Evolutionary conservation across 2,113 vertebrate genomes (phyloP).

Genomic region (Colinus virginianus): DNA sequence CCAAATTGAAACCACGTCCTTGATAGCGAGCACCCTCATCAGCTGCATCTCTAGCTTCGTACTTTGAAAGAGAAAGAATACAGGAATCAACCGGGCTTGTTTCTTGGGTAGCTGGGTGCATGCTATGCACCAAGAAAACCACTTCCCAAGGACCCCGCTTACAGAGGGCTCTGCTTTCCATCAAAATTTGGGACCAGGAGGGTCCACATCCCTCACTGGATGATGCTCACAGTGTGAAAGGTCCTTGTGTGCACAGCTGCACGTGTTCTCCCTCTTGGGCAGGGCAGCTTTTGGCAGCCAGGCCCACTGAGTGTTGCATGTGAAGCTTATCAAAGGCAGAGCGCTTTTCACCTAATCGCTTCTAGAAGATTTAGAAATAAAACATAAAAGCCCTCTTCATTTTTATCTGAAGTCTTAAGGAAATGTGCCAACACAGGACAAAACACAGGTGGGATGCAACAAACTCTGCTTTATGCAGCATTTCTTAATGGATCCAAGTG

Average conservation of each 20-base stretch:
- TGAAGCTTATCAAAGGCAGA: not conserved
- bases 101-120: not conserved
- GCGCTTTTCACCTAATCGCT: not conserved
- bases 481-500: not conserved
- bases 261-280: not conserved
- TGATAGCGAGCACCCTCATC: not conserved
- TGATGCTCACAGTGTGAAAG: not conserved
- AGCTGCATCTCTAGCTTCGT: not conserved
- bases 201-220: not conserved
- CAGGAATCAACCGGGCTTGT: not conserved
- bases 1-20: not conserved
- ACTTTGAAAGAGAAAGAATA: not conserved
- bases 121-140: not conserved
- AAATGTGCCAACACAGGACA: not conserved
- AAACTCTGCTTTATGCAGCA: not conserved
- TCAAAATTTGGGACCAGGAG: not conserved
- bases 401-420: not conserved
- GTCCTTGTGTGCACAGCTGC: accelerated
- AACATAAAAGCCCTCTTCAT: not conserved
- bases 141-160: not conserved
- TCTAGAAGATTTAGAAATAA: not conserved
- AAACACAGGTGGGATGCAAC: not conserved
- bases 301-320: not conserved
- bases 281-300: not conserved
- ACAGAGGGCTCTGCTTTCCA: not conserved